Conservation (phyloP, 2,888 invertebrate species). For the Argyresthia goedartella region DNA sequence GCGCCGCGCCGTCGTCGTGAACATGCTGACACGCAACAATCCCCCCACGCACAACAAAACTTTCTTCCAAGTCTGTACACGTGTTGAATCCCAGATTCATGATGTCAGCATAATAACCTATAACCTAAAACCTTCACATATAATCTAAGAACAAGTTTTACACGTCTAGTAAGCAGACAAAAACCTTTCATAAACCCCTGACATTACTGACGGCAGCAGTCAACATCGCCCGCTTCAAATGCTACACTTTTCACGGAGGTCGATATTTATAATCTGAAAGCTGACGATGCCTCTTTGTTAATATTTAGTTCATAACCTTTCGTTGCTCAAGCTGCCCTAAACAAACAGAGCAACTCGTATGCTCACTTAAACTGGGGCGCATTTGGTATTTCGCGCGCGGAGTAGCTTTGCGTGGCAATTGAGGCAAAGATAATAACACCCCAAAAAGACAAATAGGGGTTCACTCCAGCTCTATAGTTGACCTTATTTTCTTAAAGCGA, state of each 20-base stretch:
- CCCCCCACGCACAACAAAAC: neutral
- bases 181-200: slow-evolving; percentile 6
- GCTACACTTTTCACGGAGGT: slow-evolving; percentile 24
- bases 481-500: slow-evolving; percentile 58
- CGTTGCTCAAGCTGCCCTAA: slow-evolving; percentile 48
- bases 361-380: slow-evolving; percentile 57
- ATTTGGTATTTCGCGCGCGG: slow-evolving; percentile 68
- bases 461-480: slow-evolving; percentile 51
- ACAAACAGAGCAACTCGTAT: slow-evolving; percentile 59
- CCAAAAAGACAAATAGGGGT: slow-evolving; percentile 64
- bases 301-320: slow-evolving; percentile 57
- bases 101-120: neutral
- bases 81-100: neutral
- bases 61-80: neutral
- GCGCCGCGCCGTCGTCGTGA: slow-evolving; percentile 33
- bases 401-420: slow-evolving; percentile 59
- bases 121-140: neutral
- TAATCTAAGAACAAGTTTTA: neutral
- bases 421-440: slow-evolving; percentile 59
- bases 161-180: neutral
- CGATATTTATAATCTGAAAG: slow-evolving; percentile 37
- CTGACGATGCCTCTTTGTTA: slow-evolving; percentile 33
- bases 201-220: slow-evolving; percentile 12
- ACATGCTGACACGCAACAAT: slow-evolving; percentile 39
- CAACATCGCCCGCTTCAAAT: slow-evolving; percentile 23